phyloP scores from a whole-genome alignment of 2,888 invertebrate genomes.

The Drosophila sordidula region DNA sequence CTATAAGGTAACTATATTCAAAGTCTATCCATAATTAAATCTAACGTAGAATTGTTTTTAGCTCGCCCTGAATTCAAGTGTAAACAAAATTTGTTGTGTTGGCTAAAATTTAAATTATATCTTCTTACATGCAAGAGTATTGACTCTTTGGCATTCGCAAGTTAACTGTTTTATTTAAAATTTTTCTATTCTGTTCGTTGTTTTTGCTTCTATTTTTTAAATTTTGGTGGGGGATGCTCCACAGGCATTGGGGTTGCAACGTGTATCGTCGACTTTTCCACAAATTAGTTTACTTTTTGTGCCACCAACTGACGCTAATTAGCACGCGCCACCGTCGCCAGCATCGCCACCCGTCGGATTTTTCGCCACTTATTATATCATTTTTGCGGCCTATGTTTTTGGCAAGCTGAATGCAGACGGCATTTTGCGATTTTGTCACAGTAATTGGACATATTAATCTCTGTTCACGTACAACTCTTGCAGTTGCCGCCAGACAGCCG shows the following conservation, averaged over 20 bases:
- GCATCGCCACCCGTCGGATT: slow-evolving; percentile 48
- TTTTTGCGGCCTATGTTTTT: slow-evolving; percentile 63
- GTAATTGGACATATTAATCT: slow-evolving; percentile 85
- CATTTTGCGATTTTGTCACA: slow-evolving; percentile 84
- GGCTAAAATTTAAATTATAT: no score
- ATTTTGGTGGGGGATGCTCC: slow-evolving; percentile 58
- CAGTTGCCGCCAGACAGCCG: slow-evolving; percentile 63
- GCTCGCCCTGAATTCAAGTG: no score
- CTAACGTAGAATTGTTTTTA: no score
- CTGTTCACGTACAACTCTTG: slow-evolving; percentile 75
- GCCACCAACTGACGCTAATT: slow-evolving; percentile 77
- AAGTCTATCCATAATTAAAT: no score
- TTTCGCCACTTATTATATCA: slow-evolving; percentile 72
- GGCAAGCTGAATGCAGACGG: slow-evolving; percentile 71
- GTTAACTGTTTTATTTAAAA: background rate
- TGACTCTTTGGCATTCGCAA: background rate
- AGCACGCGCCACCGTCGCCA: slow-evolving; percentile 73
- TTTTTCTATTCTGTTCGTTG: slow-evolving; percentile 11
- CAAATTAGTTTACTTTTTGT: slow-evolving; percentile 78
- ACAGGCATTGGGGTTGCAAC: slow-evolving; percentile 44
- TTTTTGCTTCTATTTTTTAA: slow-evolving; percentile 1
- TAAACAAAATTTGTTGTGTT: no score
- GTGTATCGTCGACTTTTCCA: slow-evolving; percentile 65
- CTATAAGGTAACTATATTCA: no score
- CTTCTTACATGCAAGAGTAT: background rate